Base-by-base conservation (phyloP, 2,888 invertebrate genomes). In the Microchrysa polita region DNA sequence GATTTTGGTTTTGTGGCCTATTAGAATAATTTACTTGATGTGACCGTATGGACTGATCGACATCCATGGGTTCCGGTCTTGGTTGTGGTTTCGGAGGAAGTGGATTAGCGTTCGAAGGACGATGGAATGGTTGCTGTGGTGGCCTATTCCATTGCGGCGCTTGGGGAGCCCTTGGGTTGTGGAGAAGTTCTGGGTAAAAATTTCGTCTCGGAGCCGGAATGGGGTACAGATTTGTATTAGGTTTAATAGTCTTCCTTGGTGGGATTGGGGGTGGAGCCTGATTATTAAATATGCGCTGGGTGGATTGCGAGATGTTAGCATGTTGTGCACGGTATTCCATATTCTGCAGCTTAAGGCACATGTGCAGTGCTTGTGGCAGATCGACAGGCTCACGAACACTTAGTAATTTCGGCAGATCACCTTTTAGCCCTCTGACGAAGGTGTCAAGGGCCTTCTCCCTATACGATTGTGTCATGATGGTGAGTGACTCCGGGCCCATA, bases 1-100 rank as follows among this genome's bases (percentile, higher is more conserved):
- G n/a, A n/a, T n/a, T n/a, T n/a, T n/a, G 42, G 12, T 42, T 42
- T 9, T 12, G 42, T 42, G 42, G 12, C 7, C 42, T 42, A 42
- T 42, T 42, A 9, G 7, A 12, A 42, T 42, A 42, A 42, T 42
- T 42, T 9, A 42, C 42, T 7, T 7, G 7, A 42, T 42, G 42
- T 12, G 42, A 42, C 12, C 42, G 42, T 10, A 57, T 57, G 14
- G 53, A 53, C n/a, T 71, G 42, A 42, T 42, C 42, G 42, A 42
- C 42, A 42, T 42, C 42, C 42, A 42, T 42, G 7, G 42, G 42
- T 42, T 42, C 42, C 42, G 42, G 42, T 42, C 42, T 42, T 42
- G 42, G 42, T 12, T 12, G 42, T 9, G 42, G 42, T 12, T 42
- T 42, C 7, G 42, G 42, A 42, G 42, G 42, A 42, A 42, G 42